These are phyloP conservation scores for Mus caroli DNA, from an alignment of 2,797 vertebrate genomes.

Conservation along the genomic window DNA sequence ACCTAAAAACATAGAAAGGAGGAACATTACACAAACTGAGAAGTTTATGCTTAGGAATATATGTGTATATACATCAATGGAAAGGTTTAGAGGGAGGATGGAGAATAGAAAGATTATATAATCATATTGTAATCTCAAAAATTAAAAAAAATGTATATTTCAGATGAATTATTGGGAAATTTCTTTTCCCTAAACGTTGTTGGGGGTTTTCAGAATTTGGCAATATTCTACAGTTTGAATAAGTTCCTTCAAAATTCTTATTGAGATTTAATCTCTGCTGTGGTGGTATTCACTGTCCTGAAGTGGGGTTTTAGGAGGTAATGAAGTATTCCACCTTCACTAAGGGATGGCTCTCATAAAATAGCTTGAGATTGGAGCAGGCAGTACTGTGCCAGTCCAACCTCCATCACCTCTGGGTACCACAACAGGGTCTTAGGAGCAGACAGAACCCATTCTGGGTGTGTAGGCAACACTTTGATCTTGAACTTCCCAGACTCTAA, in stretches of 20 bases:
- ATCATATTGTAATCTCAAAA: no score
- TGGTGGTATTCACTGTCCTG: not conserved
- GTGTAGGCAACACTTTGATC: not conserved
- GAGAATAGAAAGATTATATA: not conserved
- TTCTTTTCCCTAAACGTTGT: not conserved
- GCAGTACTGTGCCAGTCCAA: not conserved
- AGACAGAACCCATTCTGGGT: not conserved
- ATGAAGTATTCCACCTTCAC: not conserved
- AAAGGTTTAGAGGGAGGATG: not conserved
- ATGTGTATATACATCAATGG: not conserved
- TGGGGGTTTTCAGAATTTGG: not conserved
- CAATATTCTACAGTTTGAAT: not conserved
- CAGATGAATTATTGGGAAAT: not conserved
- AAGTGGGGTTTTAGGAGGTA: not conserved
- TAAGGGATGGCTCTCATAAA: not conserved
- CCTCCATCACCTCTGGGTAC: not conserved
- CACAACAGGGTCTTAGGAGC: not conserved
- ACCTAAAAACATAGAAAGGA: not conserved
- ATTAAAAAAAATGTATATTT: no score
- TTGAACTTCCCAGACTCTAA: not conserved
- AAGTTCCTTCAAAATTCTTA: not conserved
- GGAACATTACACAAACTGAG: no score
- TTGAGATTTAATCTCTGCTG: not conserved
- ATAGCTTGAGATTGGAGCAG: not conserved
- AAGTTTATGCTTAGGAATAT: not conserved